phyloP scores from a whole-genome alignment of 2,888 invertebrate species.

The Artemia sp. region DNA sequence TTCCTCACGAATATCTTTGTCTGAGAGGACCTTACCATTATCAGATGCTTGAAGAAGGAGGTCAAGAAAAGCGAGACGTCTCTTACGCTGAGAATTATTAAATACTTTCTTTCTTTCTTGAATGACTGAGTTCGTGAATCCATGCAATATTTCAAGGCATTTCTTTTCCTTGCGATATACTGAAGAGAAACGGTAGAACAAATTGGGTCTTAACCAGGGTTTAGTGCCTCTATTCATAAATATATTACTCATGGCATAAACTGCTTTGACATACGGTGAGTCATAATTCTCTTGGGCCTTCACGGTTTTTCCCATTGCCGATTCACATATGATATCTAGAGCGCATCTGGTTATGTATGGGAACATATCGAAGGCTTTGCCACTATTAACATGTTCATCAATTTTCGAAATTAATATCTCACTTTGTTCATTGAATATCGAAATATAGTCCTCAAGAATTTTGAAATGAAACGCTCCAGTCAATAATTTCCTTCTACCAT shows the following conservation, averaged over 20 bases:
- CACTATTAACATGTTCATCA: conserved; percentile 26
- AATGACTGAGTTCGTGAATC: conserved; percentile 31
- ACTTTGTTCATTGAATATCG: conserved; percentile 48
- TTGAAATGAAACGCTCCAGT: conserved; percentile 64
- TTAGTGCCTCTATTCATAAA: conserved; percentile 31
- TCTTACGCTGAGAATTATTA: conserved; percentile 18
- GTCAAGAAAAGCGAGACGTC: conserved; percentile 31
- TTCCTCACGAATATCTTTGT: conserved; percentile 37
- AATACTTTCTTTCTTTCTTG: neutral
- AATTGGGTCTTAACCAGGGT: conserved; percentile 33
- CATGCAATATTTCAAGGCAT: conserved; percentile 32
- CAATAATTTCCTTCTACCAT: conserved; percentile 46
- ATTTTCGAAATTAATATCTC: conserved; percentile 42
- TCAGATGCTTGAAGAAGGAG: conserved; percentile 30
- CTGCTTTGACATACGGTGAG: conserved; percentile 54
- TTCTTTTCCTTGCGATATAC: conserved; percentile 31
- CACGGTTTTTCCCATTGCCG: conserved; percentile 62
- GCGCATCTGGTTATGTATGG: conserved; percentile 44
- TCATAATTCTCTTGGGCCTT: conserved; percentile 50
- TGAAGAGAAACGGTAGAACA: conserved; percentile 30
- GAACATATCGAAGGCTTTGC: conserved; percentile 36
- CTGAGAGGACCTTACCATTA: conserved; percentile 30
- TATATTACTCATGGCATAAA: conserved; percentile 35
- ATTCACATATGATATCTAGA: conserved; percentile 52
- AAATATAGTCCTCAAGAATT: conserved; percentile 51